Evolutionary conservation across 1,140 invertebrate species (phyloP), one percentile per base, ranked within the genome.

Genomic region (Anadara kagoshimensis): DNA sequence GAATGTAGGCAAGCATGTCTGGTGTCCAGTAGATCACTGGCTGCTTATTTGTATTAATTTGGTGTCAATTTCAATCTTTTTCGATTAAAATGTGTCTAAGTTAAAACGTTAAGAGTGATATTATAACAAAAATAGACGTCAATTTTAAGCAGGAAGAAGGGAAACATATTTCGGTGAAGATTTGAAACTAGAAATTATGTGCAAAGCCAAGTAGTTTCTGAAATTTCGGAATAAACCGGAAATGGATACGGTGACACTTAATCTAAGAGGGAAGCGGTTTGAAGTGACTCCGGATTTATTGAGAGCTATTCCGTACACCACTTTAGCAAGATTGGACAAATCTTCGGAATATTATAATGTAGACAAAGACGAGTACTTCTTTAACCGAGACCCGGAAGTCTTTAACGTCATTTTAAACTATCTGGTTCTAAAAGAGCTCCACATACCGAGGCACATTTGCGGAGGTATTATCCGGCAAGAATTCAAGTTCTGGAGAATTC

Each of bases 371-470:
- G 97, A 99, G 89, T 99, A 98, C 89, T 99, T 99, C 91, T 99
- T 99, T 90, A 98, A 99, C 90, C 93, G 98, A 82, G 97, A 99
- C 90, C 98, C 98, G 43, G 97, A 99, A 86, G 97, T 99, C 81
- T 99, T 99, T 90, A 93, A 97, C 64, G 96, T 98, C 86, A 98
- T 99, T 84, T 92, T 99, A 69, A 98, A 98, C 87, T 99, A 98
- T 86, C 99, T 99, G 87, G 93, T 97, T 47, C 99, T 97, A 16
- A 97, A n/a, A 11, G 98, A 98, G 88, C 91, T 99, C 44, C 97
- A 99, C 89, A 99, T 97, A 89, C 98, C 97, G 41, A 97, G 97
- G 90, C 96, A 98, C 91, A 97, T 99, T 90, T 99, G 98, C 88
- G 92, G 99, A 69, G 97, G 96, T 49, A 95, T 96, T 69, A 99